Conservation (phyloP, 2,113 vertebrate genomes). For the Pseudorectes ferrugineus region DNA sequence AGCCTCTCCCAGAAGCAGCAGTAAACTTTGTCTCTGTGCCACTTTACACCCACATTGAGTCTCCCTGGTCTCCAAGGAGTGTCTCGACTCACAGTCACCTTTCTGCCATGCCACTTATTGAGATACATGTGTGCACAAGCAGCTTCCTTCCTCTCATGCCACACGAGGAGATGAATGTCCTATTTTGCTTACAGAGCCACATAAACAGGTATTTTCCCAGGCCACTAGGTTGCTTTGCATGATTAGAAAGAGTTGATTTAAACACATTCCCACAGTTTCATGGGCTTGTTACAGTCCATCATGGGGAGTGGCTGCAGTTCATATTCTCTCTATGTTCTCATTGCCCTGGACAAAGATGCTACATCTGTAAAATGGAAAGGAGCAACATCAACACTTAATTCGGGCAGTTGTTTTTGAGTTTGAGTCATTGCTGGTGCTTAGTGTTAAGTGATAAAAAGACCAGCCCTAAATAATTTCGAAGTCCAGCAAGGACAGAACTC, state of each 20-base stretch:
- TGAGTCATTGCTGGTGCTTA: background rate
- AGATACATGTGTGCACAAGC: background rate
- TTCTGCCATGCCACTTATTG: background rate
- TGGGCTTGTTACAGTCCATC: background rate
- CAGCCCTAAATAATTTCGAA: background rate
- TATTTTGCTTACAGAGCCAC: background rate
- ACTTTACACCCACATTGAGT: constrained; percentile 28
- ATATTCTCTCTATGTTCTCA: background rate
- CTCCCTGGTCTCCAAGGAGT: constrained; percentile 16
- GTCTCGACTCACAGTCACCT: background rate
- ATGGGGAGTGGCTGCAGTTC: background rate
- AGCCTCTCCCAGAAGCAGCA: constrained; percentile 40
- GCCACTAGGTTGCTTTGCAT: background rate
- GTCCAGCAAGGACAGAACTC: background rate
- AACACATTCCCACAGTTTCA: background rate
- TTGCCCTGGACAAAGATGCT: background rate
- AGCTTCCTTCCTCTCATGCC: background rate
- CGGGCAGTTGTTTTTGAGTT: background rate
- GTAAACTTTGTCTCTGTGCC: constrained; percentile 40
- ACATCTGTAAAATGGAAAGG: background rate
- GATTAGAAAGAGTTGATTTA: background rate
- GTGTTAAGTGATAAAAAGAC: background rate
- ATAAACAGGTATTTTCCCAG: background rate
- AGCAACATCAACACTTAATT: background rate
- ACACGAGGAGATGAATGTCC: background rate